A percentile compares a stretch with the other conserved stretches of the same genome.
Evolutionary conservation across 2,888 invertebrate genomes (phyloP).

Genomic region (Dicranocentrus wangi): DNA sequence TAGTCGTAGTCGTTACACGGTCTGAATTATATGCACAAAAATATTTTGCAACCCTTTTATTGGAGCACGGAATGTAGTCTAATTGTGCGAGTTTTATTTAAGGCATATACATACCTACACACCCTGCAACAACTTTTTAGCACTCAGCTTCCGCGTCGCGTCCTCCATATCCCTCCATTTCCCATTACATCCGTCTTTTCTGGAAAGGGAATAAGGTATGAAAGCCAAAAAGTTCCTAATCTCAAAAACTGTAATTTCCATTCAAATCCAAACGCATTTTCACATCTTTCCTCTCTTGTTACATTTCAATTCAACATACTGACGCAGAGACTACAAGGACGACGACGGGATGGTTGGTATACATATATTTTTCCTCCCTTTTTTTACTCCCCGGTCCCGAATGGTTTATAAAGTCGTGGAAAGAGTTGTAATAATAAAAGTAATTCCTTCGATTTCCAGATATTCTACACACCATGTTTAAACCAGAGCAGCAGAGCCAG

Average conservation of each 20-base stretch:
- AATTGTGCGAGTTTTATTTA: too few relatives aligned
- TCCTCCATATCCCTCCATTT: neutral
- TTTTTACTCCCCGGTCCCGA: neutral
- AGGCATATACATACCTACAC: too few relatives aligned
- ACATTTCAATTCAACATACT: conserved; percentile 51
- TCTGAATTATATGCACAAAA: neutral
- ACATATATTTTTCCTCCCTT: too few relatives aligned
- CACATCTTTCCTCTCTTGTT: conserved; percentile 23
- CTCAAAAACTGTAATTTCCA: conserved; percentile 50
- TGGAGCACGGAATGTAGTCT: neutral
- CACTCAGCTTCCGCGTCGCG: neutral
- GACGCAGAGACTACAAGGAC: neutral
- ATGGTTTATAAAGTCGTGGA: conserved; percentile 4
- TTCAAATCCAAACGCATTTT: conserved; percentile 57
- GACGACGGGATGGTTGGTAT: too few relatives aligned
- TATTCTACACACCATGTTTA: neutral
- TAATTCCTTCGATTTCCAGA: conserved; percentile 52
- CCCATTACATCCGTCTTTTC: too few relatives aligned
- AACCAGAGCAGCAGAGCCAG: too few relatives aligned
- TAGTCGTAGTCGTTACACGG: conserved; percentile 6
- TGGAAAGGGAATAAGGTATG: conserved; percentile 7
- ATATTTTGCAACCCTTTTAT: conserved; percentile 21
- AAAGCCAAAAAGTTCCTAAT: conserved; percentile 51
- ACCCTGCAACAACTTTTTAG: too few relatives aligned
- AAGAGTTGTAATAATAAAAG: conserved; percentile 43